Base-by-base conservation (phyloP, 2,797 vertebrate species). In the Halcyon chelicuti region DNA sequence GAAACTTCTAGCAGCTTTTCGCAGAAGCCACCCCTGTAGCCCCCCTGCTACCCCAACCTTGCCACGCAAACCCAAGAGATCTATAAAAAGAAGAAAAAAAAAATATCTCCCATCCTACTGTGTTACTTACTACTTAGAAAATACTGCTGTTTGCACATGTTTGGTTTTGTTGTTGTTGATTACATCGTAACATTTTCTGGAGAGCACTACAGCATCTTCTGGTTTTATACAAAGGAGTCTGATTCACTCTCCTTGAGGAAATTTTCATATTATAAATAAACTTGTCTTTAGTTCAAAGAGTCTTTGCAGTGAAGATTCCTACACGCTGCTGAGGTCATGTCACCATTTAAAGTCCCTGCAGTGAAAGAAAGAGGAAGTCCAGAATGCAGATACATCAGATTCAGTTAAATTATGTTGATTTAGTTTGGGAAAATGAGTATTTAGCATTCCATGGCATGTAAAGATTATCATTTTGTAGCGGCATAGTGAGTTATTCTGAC, bases 131-230 rank as follows among this genome's bases (percentile, higher is more conserved):
- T 68, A 86, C 42, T 52, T 65, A 75, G 8, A 58, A 70, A 55
- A 76, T 20, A 21, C 23, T 77, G 57, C 46, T 9, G 4, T 60
- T 87, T 90, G 37, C 52, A 52, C 14, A n/a, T 6, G 12, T 66
- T 52, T 80, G 46, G 7, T 11, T 86, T 83, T 94, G 25, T 52
- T 88, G 11, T 14, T 79, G 28, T n/a, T 90, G 79, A 37, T 88
- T 71, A 33, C 0, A 0, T 70, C 5, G 22, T 35, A n/a, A 54
- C 0, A 0, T 37, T 89, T 55, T 82, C 86, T 78, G 73, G 66
- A 73, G 68, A 95, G 66, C 25, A 13, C 52, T 44, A 57, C 33
- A 86, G 65, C 58, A 73, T 83, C 77, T 92, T 65, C 82, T 71
- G 49, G 22, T 78, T 87, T 90, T 14, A 3, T n/a, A 51, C 23